These are phyloP conservation scores for Morus bassanus DNA, from an alignment of 2,797 vertebrate genomes.

Conservation along the genomic window DNA sequence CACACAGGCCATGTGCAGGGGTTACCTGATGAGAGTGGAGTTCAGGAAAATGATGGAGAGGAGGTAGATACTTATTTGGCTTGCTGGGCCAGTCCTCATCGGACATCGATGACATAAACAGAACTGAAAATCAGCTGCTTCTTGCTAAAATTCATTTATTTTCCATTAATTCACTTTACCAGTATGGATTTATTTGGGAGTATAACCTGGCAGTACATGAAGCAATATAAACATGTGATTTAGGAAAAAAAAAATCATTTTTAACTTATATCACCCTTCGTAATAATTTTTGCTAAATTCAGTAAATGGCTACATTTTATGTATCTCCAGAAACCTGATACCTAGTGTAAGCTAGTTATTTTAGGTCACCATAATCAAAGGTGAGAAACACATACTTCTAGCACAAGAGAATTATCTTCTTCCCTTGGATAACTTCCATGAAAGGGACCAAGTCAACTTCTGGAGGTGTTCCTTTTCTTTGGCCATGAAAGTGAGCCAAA, in stretches of 20 bases:
- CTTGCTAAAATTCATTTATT: not conserved
- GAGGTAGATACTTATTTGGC: conserved; percentile 55
- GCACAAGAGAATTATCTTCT: not conserved
- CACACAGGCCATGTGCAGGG: conserved; percentile 81
- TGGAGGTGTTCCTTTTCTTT: not conserved
- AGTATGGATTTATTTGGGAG: not conserved
- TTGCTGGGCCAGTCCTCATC: not conserved
- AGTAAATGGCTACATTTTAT: not conserved
- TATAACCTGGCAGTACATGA: not conserved
- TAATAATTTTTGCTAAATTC: not conserved
- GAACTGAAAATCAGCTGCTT: not conserved
- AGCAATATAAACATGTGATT: not conserved
- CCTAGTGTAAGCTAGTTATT: not conserved
- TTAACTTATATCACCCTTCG: not conserved
- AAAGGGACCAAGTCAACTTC: accelerated
- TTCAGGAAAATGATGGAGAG: conserved; percentile 78
- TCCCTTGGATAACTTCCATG: not conserved
- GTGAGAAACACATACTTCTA: not conserved
- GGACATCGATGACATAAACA: not conserved
- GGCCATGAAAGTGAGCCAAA: not conserved
- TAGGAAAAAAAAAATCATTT: not conserved
- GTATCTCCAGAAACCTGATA: not conserved
- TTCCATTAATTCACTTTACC: not conserved
- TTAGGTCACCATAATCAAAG: not conserved
- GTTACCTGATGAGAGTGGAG: conserved; percentile 77